Evolutionary conservation across 2,888 invertebrate species (phyloP).

Genomic region (Ochropleura leucogaster): DNA sequence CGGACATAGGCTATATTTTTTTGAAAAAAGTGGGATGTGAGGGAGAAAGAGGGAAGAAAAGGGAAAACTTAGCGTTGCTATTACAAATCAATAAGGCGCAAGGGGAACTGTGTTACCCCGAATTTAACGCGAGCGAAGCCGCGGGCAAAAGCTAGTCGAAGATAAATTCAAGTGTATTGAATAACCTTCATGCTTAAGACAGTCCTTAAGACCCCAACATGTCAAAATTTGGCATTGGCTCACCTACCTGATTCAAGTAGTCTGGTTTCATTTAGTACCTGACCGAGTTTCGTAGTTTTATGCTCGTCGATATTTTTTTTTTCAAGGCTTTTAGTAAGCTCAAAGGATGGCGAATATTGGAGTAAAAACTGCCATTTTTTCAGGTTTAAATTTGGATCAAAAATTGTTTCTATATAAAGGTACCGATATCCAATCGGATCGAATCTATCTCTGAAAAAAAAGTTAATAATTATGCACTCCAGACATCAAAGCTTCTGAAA

Average conservation of each 20-base stretch:
- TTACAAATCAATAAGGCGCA: too few relatives aligned
- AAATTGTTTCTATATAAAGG: not conserved
- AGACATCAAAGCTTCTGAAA: too few relatives aligned
- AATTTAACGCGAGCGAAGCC: too few relatives aligned
- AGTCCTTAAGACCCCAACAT: not conserved
- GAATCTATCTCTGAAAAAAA: not conserved
- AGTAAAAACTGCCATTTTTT: not conserved
- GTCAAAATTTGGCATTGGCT: not conserved
- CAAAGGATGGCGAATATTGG: not conserved
- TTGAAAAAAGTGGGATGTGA: too few relatives aligned
- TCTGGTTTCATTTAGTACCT: slow-evolving; percentile 3
- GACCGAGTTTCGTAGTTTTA: not conserved
- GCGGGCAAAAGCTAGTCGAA: too few relatives aligned
- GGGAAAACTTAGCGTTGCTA: too few relatives aligned
- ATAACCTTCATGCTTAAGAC: slow-evolving; percentile 1
- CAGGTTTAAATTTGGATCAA: not conserved
- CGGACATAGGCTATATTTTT: too few relatives aligned
- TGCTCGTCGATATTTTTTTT: not conserved
- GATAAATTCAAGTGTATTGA: not conserved
- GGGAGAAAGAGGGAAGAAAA: too few relatives aligned
- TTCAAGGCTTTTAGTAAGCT: slow-evolving; percentile 4
- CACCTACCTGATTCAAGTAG: not conserved
- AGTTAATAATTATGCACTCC: not conserved
- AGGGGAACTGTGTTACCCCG: too few relatives aligned
- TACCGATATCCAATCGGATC: too few relatives aligned